Percentiles rank a stretch among this genome's conserved stretches.
phyloP scores from a whole-genome alignment of 2,888 invertebrate genomes.

The Hydraecia micacea region DNA sequence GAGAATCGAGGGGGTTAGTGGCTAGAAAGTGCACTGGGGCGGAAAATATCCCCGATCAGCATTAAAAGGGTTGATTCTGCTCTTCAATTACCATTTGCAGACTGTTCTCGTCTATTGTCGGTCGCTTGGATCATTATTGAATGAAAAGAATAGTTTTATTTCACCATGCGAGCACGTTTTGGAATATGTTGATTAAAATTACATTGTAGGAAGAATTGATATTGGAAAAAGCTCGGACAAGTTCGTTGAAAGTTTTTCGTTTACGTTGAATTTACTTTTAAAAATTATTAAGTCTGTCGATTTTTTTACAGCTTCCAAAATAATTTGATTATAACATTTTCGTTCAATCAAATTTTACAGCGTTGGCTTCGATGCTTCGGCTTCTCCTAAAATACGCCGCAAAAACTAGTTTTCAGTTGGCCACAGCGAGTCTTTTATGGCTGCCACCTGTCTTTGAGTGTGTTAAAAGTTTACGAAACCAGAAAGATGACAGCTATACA shows the following conservation, averaged over 20 bases:
- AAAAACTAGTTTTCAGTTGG: background rate
- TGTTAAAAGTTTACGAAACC: background rate
- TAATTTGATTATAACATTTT: slow-evolving; percentile 10
- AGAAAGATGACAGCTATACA: background rate
- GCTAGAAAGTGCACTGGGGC: slow-evolving; percentile 69
- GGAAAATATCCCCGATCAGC: slow-evolving; percentile 72
- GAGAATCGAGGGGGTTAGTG: slow-evolving; percentile 39
- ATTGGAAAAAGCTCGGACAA: slow-evolving; percentile 12
- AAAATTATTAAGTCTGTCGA: background rate
- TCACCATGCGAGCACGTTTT: slow-evolving; percentile 35
- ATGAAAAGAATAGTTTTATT: slow-evolving; percentile 68
- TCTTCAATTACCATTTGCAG: slow-evolving; percentile 71
- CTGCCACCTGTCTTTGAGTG: background rate
- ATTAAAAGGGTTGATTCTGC: slow-evolving; percentile 67
- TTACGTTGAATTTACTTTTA: slow-evolving; percentile 18
- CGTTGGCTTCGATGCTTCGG: background rate
- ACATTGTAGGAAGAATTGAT: slow-evolving; percentile 24
- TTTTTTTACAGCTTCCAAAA: slow-evolving; percentile 6
- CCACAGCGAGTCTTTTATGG: background rate
- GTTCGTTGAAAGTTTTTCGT: slow-evolving; percentile 15
- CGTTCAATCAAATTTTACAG: background rate
- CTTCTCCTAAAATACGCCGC: background rate
- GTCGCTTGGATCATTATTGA: slow-evolving; percentile 70
- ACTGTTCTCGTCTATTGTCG: slow-evolving; percentile 67
- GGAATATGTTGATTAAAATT: slow-evolving; percentile 48